Percentiles rank a stretch among this genome's conserved stretches.
Conservation (phyloP, 2,113 vertebrate genomes). For the Apteryx owenii region DNA sequence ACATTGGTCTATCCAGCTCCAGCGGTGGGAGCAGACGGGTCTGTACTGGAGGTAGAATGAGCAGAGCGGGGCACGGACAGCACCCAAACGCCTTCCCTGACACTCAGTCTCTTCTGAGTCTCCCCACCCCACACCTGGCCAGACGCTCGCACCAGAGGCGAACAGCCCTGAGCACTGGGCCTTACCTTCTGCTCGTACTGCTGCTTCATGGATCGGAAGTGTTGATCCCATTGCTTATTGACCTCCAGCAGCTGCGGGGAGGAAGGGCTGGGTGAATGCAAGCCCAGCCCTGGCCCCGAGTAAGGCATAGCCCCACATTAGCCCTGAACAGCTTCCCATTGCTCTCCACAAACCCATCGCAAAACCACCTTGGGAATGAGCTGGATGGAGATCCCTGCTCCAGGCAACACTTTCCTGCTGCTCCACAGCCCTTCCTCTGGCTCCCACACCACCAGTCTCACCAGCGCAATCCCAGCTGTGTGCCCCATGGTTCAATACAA, state of each 20-base stretch:
- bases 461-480: neutral
- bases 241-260: slow-evolving; percentile 91
- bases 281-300: neutral
- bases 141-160: fast-evolving
- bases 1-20: neutral
- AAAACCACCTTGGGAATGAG: neutral
- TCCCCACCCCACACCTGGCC: neutral
- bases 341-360: no score
- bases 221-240: slow-evolving; percentile 99
- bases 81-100: neutral
- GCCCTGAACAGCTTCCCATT: neutral
- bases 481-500: neutral
- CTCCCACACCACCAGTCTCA: neutral
- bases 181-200: slow-evolving; percentile 98
- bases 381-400: neutral
- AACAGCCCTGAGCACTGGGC: neutral
- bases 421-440: neutral
- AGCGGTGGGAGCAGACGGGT: no score
- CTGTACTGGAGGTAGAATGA: neutral
- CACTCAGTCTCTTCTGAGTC: fast-evolving
- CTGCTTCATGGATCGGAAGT: slow-evolving; percentile 97
- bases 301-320: neutral
- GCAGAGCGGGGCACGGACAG: neutral
- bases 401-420: neutral
- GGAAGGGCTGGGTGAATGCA: slow-evolving; percentile 5